These are phyloP conservation scores for Drosophila emarginata DNA, from an alignment of 2,888 invertebrate species.

Conservation along the genomic window DNA sequence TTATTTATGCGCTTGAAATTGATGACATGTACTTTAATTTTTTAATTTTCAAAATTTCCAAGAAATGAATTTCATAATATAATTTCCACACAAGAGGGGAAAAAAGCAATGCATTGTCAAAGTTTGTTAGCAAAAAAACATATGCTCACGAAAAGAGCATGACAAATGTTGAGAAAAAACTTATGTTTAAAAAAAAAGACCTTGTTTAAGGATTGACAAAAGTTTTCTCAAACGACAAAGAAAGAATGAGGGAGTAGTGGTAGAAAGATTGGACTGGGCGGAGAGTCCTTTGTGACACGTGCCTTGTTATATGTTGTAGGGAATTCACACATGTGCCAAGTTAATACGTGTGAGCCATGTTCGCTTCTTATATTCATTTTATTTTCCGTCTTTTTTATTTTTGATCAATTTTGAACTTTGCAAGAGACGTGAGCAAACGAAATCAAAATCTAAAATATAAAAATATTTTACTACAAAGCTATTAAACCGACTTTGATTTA, in stretches of 20 bases:
- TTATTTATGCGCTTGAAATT: not conserved
- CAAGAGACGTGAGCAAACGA: conserved; percentile 42
- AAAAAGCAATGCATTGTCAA: not conserved
- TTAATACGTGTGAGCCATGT: conserved; percentile 60
- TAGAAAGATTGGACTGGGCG: not conserved
- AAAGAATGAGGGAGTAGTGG: conserved; percentile 1
- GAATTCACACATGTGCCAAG: conserved; percentile 74
- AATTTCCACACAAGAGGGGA: not conserved
- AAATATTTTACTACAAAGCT: not conserved
- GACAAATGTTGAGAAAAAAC: not conserved
- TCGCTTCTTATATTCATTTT: not conserved
- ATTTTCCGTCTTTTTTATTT: conserved; percentile 34
- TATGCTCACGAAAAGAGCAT: conserved; percentile 1
- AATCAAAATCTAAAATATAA: not conserved
- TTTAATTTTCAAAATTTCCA: not conserved
- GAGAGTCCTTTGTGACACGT: conserved; percentile 39
- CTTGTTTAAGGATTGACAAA: conserved; percentile 2
- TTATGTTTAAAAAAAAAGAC: not conserved
- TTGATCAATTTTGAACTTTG: conserved; percentile 70
- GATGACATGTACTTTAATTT: not conserved
- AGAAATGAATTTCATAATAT: not conserved
- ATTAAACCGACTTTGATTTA: conserved; percentile 22
- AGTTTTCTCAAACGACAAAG: conserved; percentile 6
- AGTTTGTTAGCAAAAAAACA: not conserved
- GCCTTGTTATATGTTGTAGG: conserved; percentile 67